Base-by-base conservation (phyloP, 1,140 invertebrate species). In the Drosophila fuyamai region DNA sequence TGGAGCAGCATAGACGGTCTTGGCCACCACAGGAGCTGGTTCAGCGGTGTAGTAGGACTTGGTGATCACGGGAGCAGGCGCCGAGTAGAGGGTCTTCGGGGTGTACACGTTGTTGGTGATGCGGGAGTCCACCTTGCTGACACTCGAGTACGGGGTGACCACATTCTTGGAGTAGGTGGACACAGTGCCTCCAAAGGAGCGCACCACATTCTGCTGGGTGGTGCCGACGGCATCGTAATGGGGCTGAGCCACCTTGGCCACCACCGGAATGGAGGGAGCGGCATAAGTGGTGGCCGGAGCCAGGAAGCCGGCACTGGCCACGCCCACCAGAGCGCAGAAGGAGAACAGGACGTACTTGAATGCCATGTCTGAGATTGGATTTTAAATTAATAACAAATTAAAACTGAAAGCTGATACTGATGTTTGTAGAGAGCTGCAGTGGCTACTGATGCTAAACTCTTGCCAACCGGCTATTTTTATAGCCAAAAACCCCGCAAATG, bases 71-170 rank as follows among this genome's bases (percentile, higher is more conserved):
- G 81, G 59, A 60, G 90, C 90, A 13, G 92, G 84, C 1, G 93
- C 89, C 14, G 86, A 83, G 55, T 91, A 92, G 8, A 92, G 58
- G 16, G 91, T 88, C 78, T 93, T 93, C 16, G 90, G 79, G 16
- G 93, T 90, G 63, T 92, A 92, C 0, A 92, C 94, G 70, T 95
- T 94, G 82, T 95, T 95, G 92, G 93, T 95, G 80, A 94, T 93
- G 51, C 94, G 93, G 16, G 93, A 94, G 85, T 95, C 94, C 81
- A 93, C 92, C 92, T 95, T 95, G 82, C 94, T 94, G 6, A 95
- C 94, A 73, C 93, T 94, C 57, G 94, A 95, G 93, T 94, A 95
- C n/a, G 94, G 94, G 44, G 93, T 94, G 81, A 95, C 94, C 14
- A 95, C 94, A 44, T 94, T 94, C 88, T 95, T 95, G 62, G 93